Base-by-base conservation (phyloP, 2,888 invertebrate species). In the Herminia tarsipennalis region DNA sequence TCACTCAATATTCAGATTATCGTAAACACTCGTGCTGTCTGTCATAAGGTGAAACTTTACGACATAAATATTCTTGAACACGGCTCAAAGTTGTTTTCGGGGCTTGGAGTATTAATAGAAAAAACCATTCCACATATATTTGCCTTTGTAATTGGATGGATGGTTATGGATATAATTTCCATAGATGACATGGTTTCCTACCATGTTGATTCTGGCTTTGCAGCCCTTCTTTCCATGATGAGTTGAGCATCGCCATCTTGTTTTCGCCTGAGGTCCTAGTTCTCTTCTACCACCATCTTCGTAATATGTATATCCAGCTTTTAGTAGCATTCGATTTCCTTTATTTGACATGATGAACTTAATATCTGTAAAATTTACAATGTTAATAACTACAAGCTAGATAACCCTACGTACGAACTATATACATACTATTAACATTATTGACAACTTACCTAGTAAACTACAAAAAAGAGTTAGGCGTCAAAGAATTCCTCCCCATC, bases 211-310 rank as follows among this genome's bases (percentile, higher is more conserved):
- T 12, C 49, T 28, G n/a, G 58, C 62, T 5, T 29, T 36, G 29
- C 62, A 62, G 1, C 54, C 42, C 1, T 36, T 41, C 12, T 22
- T 41, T 1, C 50, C 37, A 21, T 63, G 50, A 1, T 62, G 61
- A 2, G 56, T 52, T 2, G 56, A 51, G 34, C 70, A 74, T 1
- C 69, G 53, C 73, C 71, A 72, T 42, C 66, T 62, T 3, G 39
- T 44, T 33, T 55, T 66, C 3, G 30, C 20, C 0, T 40, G 18
- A 2, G 34, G 30, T 5, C 41, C 29, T 1, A 32, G 2, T 3
- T 24, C 9, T 30, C 8, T 28, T 16, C 25, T 33, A 4, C 35
- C 28, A 8, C 34, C 21, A 25, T 46, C 47, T 34, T 44, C 39
- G 17, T 45, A 50, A 14, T 50, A 50, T 2, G 50, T 50, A 14